Evolutionary conservation across 1,140 invertebrate genomes (phyloP), one percentile per base, ranked within the genome.

Genomic region (Amyelois transitella): DNA sequence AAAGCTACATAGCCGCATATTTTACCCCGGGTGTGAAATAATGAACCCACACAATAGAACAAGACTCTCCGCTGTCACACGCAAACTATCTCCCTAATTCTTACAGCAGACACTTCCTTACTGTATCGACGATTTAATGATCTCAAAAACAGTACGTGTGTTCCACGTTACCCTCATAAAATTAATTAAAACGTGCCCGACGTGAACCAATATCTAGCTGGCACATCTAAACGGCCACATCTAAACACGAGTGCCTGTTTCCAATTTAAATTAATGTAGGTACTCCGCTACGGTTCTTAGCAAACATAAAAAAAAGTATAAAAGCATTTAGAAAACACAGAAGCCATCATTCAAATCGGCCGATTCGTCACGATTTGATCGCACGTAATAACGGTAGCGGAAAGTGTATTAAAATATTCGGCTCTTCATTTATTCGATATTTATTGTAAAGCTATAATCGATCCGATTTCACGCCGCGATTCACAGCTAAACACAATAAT

Each of bases 391-490:
- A 48, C 18, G 19, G 45, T 48, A 48, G 45, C 45, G 19, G 45
- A 48, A 48, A 48, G 45, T 58, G 51, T 56, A 59, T 66, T 70
- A 59, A 69, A 21, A n/a, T n/a, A 38, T n/a, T 38, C 32, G 32
- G 10, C 45, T n/a, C 45, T 48, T 14, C 24, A 59, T 38, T 64
- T 70, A 78, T 74, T 68, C 45, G 50, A 51, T 64, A 57, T 58
- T 61, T 51, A 71, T 62, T 14, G 12, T 38, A 62, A 58, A 66
- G 55, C 69, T 64, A 66, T 73, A 69, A 75, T 67, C 62, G 69
- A 74, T 72, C 58, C 64, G 73, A 79, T 82, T 79, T 76, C 75
- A 75, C 76, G 75, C 64, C 52, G 49, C 66, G 62, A 66, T 58
- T 67, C 65, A 62, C 72, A 51, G 55, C 58, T 72, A 77, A 75